These are phyloP conservation scores for Syngnathus acus DNA, from an alignment of 2,797 vertebrate genomes.

Conservation along the genomic window DNA sequence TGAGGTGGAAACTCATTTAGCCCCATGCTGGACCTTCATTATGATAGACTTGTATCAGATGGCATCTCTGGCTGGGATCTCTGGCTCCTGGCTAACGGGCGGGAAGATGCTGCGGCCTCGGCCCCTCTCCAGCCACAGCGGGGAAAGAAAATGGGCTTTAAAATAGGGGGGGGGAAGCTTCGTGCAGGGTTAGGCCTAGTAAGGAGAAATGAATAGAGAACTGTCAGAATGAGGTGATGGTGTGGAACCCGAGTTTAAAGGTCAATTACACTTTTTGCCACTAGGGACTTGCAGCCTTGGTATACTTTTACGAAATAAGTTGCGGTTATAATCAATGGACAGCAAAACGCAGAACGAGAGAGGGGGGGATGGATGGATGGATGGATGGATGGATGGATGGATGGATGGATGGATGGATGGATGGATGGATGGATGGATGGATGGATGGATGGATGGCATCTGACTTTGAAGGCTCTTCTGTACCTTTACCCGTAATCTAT, in stretches of 20 bases:
- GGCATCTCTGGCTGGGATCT: constrained; percentile 81
- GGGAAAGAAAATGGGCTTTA: constrained; percentile 59
- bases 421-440: background rate
- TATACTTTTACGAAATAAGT: background rate
- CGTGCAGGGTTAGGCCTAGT: constrained; percentile 35
- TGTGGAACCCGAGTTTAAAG: background rate
- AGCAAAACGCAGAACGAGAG: background rate
- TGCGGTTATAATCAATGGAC: background rate
- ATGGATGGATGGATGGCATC: background rate
- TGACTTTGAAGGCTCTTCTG: background rate
- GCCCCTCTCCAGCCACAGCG: constrained; percentile 75
- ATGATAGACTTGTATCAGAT: constrained; percentile 98
- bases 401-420: background rate
- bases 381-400: background rate
- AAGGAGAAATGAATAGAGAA: constrained; percentile 32
- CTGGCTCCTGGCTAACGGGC: constrained; percentile 73
- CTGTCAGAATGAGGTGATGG: background rate
- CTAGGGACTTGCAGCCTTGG: background rate
- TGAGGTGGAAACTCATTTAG: constrained; percentile 96
- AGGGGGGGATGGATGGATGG: background rate
- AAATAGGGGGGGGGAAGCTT: constrained; percentile 42
- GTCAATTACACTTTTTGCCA: background rate
- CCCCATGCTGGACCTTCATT: constrained; percentile 99
- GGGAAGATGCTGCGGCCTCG: constrained; percentile 68
- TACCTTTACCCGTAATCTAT: background rate